Conservation (phyloP, 1,140 invertebrate species). For the Trachymyrmex cornetzi region DNA sequence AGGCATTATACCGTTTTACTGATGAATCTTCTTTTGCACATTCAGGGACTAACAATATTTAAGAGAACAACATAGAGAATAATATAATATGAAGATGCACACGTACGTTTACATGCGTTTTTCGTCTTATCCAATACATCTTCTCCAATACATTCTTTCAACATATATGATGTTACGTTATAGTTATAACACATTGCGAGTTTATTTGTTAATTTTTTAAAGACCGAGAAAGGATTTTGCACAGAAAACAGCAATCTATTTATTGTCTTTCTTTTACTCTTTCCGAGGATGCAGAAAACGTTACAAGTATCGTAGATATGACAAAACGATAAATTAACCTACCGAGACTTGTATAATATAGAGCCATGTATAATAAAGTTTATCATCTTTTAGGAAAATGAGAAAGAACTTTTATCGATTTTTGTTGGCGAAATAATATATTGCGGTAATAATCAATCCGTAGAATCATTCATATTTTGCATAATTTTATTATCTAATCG, state of each 20-base stretch:
- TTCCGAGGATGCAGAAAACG: background rate
- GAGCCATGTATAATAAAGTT: background rate
- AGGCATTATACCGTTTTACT: conserved; percentile 43
- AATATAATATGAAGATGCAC: background rate
- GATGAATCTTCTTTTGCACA: conserved; percentile 15
- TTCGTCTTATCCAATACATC: background rate
- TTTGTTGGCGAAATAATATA: background rate
- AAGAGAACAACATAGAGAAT: background rate
- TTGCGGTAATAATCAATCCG: background rate
- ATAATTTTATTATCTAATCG: background rate
- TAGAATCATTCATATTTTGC: background rate
- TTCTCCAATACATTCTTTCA: background rate
- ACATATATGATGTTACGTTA: too few species aligned
- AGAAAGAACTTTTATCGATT: background rate
- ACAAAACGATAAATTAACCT: background rate
- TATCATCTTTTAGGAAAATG: background rate
- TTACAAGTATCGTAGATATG: background rate
- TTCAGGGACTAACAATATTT: background rate
- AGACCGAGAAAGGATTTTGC: background rate
- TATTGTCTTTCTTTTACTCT: background rate
- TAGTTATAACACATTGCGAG: too few species aligned
- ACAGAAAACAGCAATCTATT: background rate
- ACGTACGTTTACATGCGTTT: background rate
- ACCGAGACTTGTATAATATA: background rate
- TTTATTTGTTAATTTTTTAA: background rate